These are phyloP conservation scores for Hirtodrosophila histrioides DNA, from an alignment of 2,888 invertebrate genomes.

Conservation along the genomic window DNA sequence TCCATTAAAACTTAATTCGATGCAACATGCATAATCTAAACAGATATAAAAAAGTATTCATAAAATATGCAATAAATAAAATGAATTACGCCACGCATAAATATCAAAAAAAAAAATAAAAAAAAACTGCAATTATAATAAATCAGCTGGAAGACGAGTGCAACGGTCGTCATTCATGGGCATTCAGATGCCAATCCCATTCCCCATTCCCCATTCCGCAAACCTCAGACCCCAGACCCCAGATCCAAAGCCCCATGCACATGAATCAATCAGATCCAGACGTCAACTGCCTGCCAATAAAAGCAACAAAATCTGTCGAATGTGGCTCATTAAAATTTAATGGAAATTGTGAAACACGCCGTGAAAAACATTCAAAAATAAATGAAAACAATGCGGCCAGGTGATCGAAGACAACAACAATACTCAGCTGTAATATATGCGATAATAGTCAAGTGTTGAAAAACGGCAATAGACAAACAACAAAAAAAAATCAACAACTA, in stretches of 20 bases:
- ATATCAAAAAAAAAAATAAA: conserved; percentile 15
- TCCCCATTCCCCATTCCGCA: neutral
- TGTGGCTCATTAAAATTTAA: conserved; percentile 57
- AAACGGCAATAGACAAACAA: conserved; percentile 5
- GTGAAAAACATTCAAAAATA: conserved; percentile 23
- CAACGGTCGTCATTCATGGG: conserved; percentile 6
- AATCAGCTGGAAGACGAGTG: conserved; percentile 33
- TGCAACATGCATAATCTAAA: neutral
- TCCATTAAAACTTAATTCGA: neutral
- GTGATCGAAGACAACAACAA: conserved; percentile 8
- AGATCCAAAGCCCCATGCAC: conserved; percentile 17
- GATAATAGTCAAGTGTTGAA: conserved; percentile 38
- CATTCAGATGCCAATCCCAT: conserved; percentile 9
- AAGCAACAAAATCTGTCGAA: conserved; percentile 26
- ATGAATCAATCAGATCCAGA: conserved; percentile 61
- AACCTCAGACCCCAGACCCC: conserved; percentile 23
- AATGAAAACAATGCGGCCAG: conserved; percentile 26
- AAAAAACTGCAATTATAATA: conserved; percentile 39
- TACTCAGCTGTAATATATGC: conserved; percentile 48
- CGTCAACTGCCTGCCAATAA: conserved; percentile 45
- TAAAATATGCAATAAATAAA: conserved; percentile 41
- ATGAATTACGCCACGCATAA: conserved; percentile 38
- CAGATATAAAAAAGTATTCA: conserved; percentile 12
- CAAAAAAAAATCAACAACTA: conserved; percentile 8
- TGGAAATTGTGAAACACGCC: conserved; percentile 33